A percentile compares a stretch with the other conserved stretches of the same genome.
Conservation (phyloP, 1,140 invertebrate species). For the Drosophila ogumai region DNA sequence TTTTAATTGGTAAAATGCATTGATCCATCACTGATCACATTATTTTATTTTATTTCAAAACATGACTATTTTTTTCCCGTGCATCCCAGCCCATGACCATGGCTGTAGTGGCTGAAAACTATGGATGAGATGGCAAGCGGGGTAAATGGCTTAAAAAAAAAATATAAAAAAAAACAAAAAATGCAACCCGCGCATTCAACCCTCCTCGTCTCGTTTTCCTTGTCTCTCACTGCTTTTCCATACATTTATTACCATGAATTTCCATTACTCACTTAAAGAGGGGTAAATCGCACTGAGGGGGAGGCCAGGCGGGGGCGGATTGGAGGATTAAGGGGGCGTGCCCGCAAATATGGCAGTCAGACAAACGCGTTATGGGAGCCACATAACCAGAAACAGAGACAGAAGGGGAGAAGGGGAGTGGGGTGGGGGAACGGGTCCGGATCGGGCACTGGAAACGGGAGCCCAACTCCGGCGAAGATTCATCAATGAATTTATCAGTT, state of each 20-base stretch:
- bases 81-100: slow-evolving; percentile 8
- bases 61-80: not conserved
- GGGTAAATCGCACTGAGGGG: slow-evolving; percentile 2
- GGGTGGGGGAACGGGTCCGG: not conserved
- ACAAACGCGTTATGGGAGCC: slow-evolving; percentile 44
- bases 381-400: slow-evolving; percentile 7
- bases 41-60: not conserved
- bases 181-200: slow-evolving; percentile 61
- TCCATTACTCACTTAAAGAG: slow-evolving; percentile 68
- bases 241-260: slow-evolving; percentile 72
- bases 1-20: not conserved
- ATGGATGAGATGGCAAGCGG: not conserved
- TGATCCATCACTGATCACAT: no score
- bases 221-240: slow-evolving; percentile 17
- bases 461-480: slow-evolving; percentile 46
- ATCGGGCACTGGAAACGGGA: not conserved
- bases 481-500: slow-evolving; percentile 82
- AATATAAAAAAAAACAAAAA: slow-evolving; percentile 7
- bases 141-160: not conserved
- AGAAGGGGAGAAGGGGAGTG: not conserved
- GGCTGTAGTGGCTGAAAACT: slow-evolving; percentile 21
- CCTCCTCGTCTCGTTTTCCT: not conserved
- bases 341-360: slow-evolving; percentile 53
- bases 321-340: slow-evolving; percentile 25
- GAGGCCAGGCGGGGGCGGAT: not conserved